Evolutionary conservation across 2,113 vertebrate species (phyloP), one percentile per base, ranked within the genome.

Genomic region (Melospiza georgiana): DNA sequence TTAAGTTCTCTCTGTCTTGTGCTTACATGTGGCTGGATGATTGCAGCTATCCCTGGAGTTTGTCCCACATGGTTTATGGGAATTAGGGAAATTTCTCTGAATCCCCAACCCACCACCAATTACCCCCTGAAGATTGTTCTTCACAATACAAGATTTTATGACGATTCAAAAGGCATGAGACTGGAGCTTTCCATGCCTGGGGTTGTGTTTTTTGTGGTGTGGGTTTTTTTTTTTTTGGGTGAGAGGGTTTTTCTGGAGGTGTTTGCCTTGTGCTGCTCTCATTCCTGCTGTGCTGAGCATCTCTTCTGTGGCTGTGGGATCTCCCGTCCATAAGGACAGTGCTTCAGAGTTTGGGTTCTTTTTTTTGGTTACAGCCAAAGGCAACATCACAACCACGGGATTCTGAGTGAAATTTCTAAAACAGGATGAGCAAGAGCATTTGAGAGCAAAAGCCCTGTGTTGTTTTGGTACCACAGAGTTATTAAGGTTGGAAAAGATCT

Each of bases 271-370:
- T 63, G 72, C 67, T 59, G 52, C 76, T 79, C 13, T 82, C 33
- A 20, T 37, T 55, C 25, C 33, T 46, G 33, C 39, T 31, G 33
- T 44, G 31, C 49, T 44, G 61, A 11, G 24, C 31, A 2, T 46
- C 33, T 31, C 37, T 25, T 31, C 44, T 25, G 31, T 55, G 69
- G 28, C 61, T 4, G 0, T 31, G 17, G 16, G 27, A 25, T 39
- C 5, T 5, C 12, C 12, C 13, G 7, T 82, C n/a, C 1, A 0
- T 22, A 33, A 20, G 15, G 51, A 18, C 7, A 43, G 3, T 2
- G 3, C 72, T 51, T 76, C 46, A n/a, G n/a, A 20, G 27, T 68
- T n/a, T n/a, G 28, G 46, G 24, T 33, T 15, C 6, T 16, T 37
- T 39, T 24, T 37, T 37, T n/a, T 71, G 4, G 27, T 65, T 87